A percentile compares a stretch with the other conserved stretches of the same genome.
Conservation (phyloP, 2,113 vertebrate species). For the Noctilio leporinus region DNA sequence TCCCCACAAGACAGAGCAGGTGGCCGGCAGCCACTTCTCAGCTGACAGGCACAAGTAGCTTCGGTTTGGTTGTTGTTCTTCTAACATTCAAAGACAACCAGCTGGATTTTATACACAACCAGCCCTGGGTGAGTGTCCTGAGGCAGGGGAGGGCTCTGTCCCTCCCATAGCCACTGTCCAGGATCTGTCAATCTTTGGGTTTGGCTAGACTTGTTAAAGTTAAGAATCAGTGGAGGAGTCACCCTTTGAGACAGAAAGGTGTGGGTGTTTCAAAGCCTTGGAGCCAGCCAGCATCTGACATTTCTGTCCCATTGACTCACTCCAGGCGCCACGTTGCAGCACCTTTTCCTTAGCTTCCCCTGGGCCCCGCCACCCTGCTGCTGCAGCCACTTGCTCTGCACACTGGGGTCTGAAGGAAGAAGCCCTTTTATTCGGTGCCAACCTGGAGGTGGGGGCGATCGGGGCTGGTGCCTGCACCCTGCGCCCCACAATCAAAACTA, state of each 20-base stretch:
- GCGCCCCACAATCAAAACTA: background rate
- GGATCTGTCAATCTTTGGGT: background rate
- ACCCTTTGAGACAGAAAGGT: background rate
- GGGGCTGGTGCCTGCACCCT: rapidly evolving
- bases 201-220: background rate
- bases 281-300: rapidly evolving
- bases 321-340: background rate
- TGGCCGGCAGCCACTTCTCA: background rate
- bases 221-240: background rate
- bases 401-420: background rate
- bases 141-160: rapidly evolving
- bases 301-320: background rate
- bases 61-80: background rate
- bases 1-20: background rate
- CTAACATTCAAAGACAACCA: too few species aligned
- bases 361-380: background rate
- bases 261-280: background rate
- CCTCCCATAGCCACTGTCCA: background rate
- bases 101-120: background rate
- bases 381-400: too few species aligned
- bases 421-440: too few species aligned
- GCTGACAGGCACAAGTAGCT: background rate
- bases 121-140: background rate
- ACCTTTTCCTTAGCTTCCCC: background rate
- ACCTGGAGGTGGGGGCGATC: background rate